Evolutionary conservation across 2,888 invertebrate species (phyloP).

Genomic region (Pasiphila rectangulata): DNA sequence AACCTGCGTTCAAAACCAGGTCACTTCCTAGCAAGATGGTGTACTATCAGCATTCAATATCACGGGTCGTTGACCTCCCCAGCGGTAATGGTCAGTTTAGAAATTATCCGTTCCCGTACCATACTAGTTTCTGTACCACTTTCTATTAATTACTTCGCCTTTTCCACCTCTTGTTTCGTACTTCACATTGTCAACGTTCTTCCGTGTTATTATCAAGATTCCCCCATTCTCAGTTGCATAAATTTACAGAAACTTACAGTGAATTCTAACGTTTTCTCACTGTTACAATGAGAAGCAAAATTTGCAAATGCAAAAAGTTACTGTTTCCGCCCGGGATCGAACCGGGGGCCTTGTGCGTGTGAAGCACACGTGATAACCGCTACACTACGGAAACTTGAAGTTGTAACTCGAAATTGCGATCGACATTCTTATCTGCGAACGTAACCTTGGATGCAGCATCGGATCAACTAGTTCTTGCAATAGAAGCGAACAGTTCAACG

Average conservation of each 20-base stretch:
- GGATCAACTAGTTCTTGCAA: neutral
- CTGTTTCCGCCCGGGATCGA: conserved; percentile 86
- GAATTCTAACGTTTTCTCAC: conserved; percentile 14
- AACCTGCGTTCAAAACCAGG: conserved; percentile 25
- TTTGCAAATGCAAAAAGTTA: conserved; percentile 13
- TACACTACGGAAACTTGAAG: conserved; percentile 84
- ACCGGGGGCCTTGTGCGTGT: conserved; percentile 88
- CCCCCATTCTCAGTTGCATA: conserved; percentile 26
- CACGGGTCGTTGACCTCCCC: conserved; percentile 47
- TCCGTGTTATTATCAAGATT: conserved; percentile 64
- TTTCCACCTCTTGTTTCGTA: conserved; percentile 57
- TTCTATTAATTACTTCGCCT: conserved; percentile 70
- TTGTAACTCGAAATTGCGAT: neutral
- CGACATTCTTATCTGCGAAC: neutral
- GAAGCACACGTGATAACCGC: conserved; percentile 90
- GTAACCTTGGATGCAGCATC: neutral
- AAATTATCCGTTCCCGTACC: conserved; percentile 58
- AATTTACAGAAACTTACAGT: conserved; percentile 23
- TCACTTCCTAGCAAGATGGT: conserved; percentile 26
- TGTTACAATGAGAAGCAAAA: neutral
- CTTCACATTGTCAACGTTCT: conserved; percentile 63
- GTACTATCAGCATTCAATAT: conserved; percentile 34
- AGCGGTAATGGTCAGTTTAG: conserved; percentile 54
- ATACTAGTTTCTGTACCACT: conserved; percentile 58
- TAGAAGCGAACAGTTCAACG: neutral